Evolutionary conservation across 2,113 vertebrate genomes (phyloP).

Genomic region (Macquaria ambigua): DNA sequence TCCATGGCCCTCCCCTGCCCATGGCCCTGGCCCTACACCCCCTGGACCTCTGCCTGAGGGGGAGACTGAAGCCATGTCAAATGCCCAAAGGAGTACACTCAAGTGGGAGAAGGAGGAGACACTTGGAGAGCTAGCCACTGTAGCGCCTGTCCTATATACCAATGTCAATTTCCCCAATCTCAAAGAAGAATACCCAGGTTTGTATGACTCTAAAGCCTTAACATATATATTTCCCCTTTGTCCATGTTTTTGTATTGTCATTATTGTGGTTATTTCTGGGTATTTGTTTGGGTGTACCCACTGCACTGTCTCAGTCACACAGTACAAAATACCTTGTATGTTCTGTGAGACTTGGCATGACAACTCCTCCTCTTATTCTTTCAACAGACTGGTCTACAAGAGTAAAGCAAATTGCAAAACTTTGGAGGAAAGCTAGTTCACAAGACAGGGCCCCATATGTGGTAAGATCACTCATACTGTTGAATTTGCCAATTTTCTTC

Average conservation of each 20-base stretch:
- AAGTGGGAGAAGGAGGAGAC: slow-evolving; percentile 99
- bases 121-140: slow-evolving; percentile 95
- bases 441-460: slow-evolving; percentile 98
- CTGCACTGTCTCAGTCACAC: background rate
- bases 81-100: slow-evolving; percentile 94
- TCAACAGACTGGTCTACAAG: slow-evolving; percentile 95
- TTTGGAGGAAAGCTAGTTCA: slow-evolving; percentile 99
- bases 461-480: slow-evolving; percentile 86
- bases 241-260: background rate
- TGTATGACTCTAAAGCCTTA: slow-evolving; percentile 19
- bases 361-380: slow-evolving; percentile 53
- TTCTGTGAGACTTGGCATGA: slow-evolving; percentile 44
- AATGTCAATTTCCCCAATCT: slow-evolving; percentile 97
- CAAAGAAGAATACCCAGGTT: slow-evolving; percentile 97
- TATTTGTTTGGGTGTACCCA: slow-evolving; percentile 17
- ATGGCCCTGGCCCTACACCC: slow-evolving; percentile 71
- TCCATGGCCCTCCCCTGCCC: slow-evolving; percentile 85
- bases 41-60: slow-evolving; percentile 87
- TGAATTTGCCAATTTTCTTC: slow-evolving; percentile 25
- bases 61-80: slow-evolving; percentile 95
- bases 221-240: background rate
- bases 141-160: slow-evolving; percentile 97
- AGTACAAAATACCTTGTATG: slow-evolving; percentile 15
- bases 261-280: background rate
- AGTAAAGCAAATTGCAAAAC: slow-evolving; percentile 98